Evolutionary conservation across 2,113 vertebrate genomes (phyloP).

Genomic region (Sapayoa aenigma): DNA sequence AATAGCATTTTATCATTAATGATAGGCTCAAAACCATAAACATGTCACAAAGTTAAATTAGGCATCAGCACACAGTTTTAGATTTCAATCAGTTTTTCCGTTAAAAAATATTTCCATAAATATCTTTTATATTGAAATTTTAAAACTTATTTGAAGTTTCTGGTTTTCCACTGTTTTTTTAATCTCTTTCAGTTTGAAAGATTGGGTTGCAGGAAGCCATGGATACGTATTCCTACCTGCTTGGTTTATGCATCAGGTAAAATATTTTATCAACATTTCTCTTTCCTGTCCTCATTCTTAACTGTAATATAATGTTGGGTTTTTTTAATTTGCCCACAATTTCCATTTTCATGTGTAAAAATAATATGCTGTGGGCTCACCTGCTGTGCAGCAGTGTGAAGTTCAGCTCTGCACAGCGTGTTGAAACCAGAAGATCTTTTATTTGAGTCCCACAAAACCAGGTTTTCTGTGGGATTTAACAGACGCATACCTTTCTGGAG

Average conservation of each 20-base stretch:
- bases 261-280: background rate
- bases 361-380: background rate
- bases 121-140: background rate
- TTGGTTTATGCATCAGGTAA: slow-evolving; percentile 89
- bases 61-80: background rate
- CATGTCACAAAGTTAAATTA: background rate
- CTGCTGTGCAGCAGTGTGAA: background rate
- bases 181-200: slow-evolving; percentile 85
- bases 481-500: background rate
- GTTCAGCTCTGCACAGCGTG: background rate
- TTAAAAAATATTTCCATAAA: background rate
- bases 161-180: background rate
- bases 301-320: background rate
- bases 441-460: background rate
- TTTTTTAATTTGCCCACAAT: background rate
- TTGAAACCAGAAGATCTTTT: background rate
- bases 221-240: slow-evolving; percentile 83
- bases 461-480: background rate
- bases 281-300: background rate
- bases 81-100: no score
- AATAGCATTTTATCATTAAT: background rate
- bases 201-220: slow-evolving; percentile 82
- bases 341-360: background rate
- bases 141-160: background rate
- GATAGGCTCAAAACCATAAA: background rate